Evolutionary conservation across 2,797 vertebrate species (phyloP), one percentile per base, ranked within the genome.

Genomic region (Alosa sapidissima): DNA sequence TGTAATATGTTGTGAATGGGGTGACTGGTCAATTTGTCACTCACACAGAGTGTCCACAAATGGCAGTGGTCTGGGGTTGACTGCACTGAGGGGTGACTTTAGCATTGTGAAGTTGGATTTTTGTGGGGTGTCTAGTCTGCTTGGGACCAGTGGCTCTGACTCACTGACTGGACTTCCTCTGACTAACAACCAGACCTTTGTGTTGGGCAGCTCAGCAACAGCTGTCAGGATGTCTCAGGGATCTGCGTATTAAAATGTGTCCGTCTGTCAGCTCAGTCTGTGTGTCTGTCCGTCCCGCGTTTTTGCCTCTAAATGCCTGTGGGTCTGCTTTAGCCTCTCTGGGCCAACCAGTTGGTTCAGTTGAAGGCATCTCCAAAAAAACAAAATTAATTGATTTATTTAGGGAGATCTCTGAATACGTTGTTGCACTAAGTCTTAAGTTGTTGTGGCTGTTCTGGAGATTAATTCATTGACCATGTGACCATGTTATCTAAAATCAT

Each of bases 171-270:
- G 82, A 65, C 81, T 86, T 83, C 84, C 60, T 88, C 87, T 2
- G 84, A 75, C 87, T 90, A 84, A 93, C 92, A 94, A 90, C 89
- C 89, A 10, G 89, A 86, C 89, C 91, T 94, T 95, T 95, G 93
- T 95, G 91, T 90, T 45, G 48, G 85, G 84, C 86, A 89, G 92
- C 41, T 78, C 41, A 93, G 92, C 89, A 93, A 89, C 96, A 95
- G 95, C 95, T 96, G 96, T 94, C 93, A 90, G 88, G 95, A 92
- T 91, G 90, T 91, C 90, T 95, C 92, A 93, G 89, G 93, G 92
- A 94, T 95, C 93, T 89, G 72, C 36, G 72, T 78, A 78, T 78
- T 78, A 78, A 78, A 78, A 78, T 94, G 88, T 88, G 84, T 82
- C 84, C 47, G 86, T 83, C 84, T 55, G 86, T 87, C 83, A 60